These are phyloP conservation scores for Fragum sueziense DNA, from an alignment of 2,888 invertebrate species.

Conservation along the genomic window DNA sequence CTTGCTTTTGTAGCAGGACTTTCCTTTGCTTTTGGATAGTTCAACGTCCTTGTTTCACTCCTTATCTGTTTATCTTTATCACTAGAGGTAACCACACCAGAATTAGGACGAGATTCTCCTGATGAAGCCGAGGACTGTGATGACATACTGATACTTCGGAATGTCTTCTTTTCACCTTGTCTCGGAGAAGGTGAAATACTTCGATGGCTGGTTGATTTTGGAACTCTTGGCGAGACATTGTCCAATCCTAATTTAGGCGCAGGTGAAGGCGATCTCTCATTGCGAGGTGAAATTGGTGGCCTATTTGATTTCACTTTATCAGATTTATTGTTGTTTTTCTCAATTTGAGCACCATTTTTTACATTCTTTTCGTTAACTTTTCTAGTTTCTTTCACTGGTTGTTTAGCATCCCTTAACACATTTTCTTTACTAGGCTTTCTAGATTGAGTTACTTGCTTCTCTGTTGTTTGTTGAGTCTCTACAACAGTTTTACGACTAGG, in stretches of 20 bases:
- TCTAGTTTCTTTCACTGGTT: neutral
- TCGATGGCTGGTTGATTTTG: slow-evolving; percentile 47
- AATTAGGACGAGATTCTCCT: slow-evolving; percentile 51
- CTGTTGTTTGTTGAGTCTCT: neutral
- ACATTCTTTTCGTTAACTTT: neutral
- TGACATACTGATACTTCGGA: slow-evolving; percentile 69
- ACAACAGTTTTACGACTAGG: slow-evolving; percentile 36
- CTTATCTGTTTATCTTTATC: slow-evolving; percentile 55
- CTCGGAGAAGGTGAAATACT: slow-evolving; percentile 61
- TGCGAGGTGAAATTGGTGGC: slow-evolving; percentile 42
- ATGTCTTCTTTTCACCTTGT: slow-evolving; percentile 58
- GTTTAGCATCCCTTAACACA: neutral
- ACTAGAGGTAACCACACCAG: slow-evolving; percentile 38
- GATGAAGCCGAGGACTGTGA: slow-evolving; percentile 68
- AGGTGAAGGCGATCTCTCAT: slow-evolving; percentile 54
- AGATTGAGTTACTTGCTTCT: neutral
- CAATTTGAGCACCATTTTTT: slow-evolving; percentile 12
- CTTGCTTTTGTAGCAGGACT: slow-evolving; percentile 40
- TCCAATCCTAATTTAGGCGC: slow-evolving; percentile 39
- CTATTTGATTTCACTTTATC: neutral
- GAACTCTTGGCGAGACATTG: slow-evolving; percentile 29
- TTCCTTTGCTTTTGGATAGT: slow-evolving; percentile 54
- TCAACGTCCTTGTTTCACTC: slow-evolving; percentile 70
- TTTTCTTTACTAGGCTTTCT: neutral
- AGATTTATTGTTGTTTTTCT: neutral